These are phyloP conservation scores for Rhynchonycteris naso DNA, from an alignment of 2,797 vertebrate species.

Conservation along the genomic window DNA sequence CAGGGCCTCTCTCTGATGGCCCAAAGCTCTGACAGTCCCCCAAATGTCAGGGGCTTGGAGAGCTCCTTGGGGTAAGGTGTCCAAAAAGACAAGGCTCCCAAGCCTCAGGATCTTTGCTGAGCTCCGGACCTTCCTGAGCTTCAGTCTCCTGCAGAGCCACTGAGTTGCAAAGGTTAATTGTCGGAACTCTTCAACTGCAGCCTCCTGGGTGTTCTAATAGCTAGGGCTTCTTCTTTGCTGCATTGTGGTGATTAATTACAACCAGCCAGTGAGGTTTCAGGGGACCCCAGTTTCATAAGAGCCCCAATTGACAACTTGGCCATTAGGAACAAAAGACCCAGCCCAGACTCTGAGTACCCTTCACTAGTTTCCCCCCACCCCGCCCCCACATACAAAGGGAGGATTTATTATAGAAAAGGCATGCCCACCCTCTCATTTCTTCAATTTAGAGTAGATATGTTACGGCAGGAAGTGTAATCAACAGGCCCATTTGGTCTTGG, in stretches of 20 bases:
- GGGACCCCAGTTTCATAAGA: constrained; percentile 63
- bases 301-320: neutral
- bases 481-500: neutral
- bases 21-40: constrained; percentile 68
- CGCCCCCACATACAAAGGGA: neutral
- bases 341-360: constrained; percentile 57
- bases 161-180: constrained; percentile 53
- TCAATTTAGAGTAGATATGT: constrained; percentile 63
- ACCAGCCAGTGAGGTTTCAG: constrained; percentile 67
- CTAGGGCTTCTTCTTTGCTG: constrained; percentile 50
- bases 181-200: constrained; percentile 11
- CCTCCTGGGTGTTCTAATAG: constrained; percentile 49
- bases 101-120: constrained; percentile 72
- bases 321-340: constrained; percentile 63
- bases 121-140: constrained; percentile 58
- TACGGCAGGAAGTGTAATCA: neutral
- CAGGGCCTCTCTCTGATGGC: constrained; percentile 73
- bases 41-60: constrained; percentile 79
- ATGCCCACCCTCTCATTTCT: constrained; percentile 66
- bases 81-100: constrained; percentile 69
- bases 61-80: constrained; percentile 65
- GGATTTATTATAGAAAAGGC: neutral
- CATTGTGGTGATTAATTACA: constrained; percentile 69
- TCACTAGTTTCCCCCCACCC: neutral
- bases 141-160: constrained; percentile 55